Evolutionary conservation across 2,797 vertebrate species (phyloP), one percentile per base, ranked within the genome.

Genomic region (Petrocephalus schoutedeni): DNA sequence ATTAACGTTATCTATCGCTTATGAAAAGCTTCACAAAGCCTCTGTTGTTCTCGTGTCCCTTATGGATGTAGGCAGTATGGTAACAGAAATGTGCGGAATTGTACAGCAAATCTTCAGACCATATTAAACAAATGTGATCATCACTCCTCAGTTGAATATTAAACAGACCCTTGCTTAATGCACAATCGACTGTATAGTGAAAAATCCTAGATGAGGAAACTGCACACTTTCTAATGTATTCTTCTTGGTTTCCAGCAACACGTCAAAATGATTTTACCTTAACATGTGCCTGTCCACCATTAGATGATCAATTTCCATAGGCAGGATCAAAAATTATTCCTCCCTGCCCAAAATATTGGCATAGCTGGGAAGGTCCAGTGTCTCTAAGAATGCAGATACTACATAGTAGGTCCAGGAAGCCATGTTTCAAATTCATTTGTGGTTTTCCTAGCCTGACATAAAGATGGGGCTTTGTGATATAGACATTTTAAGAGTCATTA

Each of bases 111-210:
- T 16, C 71, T 45, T 77, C 71, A n/a, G 36, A 45, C 32, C 16
- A 45, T 36, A 77, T 45, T 45, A 77, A 19, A n/a, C 41, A 16
- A 19, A 77, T n/a, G 32, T 77, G 36, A 45, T 77, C 71, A 45
- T 77, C 41, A 77, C 71, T 77, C 71, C 71, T 19, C 71, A 77
- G 41, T 77, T 77, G n/a, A 45, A 77, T 77, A 77, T 77, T 77
- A 77, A 45, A 41, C 71, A 45, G 36, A 77, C 71, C 32, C 49
- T 14, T 1, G 23, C 23, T 77, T 77, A 77, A 77, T 45, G 32
- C 71, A 77, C 32, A 77, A 45, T 77, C 7, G 36, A 77, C 71
- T 77, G 71, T 16, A 45, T 45, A 9, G 19, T 77, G 36, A 41
- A 45, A 77, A 45, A 77, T 19, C 41, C 16, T 0, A 12, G 36